These are phyloP conservation scores for Synaphobranchus kaupii DNA, from an alignment of 2,797 vertebrate species.

Conservation along the genomic window DNA sequence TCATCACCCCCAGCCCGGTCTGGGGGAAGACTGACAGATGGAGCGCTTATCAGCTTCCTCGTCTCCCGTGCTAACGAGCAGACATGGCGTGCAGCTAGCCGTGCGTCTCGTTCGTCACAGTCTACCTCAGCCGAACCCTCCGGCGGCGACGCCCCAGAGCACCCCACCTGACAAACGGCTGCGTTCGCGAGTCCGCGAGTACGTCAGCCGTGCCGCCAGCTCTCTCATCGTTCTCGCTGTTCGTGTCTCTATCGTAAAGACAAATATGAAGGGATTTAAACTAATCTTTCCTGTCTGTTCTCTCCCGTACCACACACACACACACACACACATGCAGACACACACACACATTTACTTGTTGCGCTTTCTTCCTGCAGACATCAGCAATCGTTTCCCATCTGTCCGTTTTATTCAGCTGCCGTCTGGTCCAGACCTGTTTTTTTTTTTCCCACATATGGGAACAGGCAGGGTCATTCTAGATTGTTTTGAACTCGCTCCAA, in stretches of 20 bases:
- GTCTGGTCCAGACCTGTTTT: neutral
- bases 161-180: neutral
- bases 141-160: constrained; percentile 23
- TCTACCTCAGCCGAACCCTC: constrained; percentile 38
- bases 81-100: constrained; percentile 38
- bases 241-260: neutral
- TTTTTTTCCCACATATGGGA: constrained; percentile 13
- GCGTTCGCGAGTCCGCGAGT: neutral
- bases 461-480: constrained; percentile 14
- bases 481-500: constrained; percentile 12
- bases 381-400: neutral
- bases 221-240: neutral
- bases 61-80: constrained; percentile 37
- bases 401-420: neutral
- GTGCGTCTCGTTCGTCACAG: constrained; percentile 21
- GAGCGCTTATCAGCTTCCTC: constrained; percentile 34
- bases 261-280: constrained; percentile 16
- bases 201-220: neutral
- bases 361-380: neutral
- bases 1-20: constrained; percentile 15
- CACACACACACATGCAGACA: neutral
- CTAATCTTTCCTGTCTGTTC: constrained; percentile 17
- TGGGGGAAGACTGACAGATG: constrained; percentile 61
- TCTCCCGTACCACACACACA: neutral
- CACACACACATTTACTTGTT: neutral